Evolutionary conservation across 2,113 vertebrate genomes (phyloP).

Genomic region (Syrmaticus mikado): DNA sequence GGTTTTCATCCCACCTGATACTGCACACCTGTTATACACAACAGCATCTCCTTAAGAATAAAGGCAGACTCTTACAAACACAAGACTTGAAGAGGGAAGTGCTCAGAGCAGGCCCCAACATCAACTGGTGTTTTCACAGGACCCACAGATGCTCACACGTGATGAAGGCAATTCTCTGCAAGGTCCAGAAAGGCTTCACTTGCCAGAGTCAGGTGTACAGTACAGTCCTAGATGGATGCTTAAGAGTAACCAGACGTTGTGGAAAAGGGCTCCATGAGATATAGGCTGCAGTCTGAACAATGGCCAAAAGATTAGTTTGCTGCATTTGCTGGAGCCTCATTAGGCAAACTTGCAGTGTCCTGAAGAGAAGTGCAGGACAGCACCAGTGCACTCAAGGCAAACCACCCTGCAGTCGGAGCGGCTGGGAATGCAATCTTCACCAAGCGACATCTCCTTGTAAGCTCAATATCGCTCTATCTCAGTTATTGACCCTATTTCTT

Average conservation of each 20-base stretch:
- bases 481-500: not conserved
- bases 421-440: not conserved
- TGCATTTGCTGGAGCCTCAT: not conserved
- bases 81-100: not conserved
- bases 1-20: not conserved
- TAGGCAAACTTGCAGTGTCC: not conserved
- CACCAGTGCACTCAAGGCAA: not conserved
- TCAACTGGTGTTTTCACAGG: not conserved
- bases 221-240: not conserved
- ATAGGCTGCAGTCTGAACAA: not conserved
- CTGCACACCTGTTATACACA: not conserved
- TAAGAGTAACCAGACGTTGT: not conserved
- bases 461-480: not conserved
- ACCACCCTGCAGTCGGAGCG: fast-evolving
- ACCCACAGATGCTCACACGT: not conserved
- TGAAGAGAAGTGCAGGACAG: not conserved
- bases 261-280: not conserved
- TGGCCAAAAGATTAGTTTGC: not conserved
- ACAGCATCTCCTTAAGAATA: not conserved
- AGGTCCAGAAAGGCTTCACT: not conserved
- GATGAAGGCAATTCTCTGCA: not conserved
- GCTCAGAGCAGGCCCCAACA: not conserved
- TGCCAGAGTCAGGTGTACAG: not conserved
- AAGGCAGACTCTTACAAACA: not conserved
- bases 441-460: not conserved